Percentiles rank a stretch among this genome's conserved stretches.
Conservation (phyloP, 2,797 vertebrate species). For the Dendrocincla tyrannina region DNA sequence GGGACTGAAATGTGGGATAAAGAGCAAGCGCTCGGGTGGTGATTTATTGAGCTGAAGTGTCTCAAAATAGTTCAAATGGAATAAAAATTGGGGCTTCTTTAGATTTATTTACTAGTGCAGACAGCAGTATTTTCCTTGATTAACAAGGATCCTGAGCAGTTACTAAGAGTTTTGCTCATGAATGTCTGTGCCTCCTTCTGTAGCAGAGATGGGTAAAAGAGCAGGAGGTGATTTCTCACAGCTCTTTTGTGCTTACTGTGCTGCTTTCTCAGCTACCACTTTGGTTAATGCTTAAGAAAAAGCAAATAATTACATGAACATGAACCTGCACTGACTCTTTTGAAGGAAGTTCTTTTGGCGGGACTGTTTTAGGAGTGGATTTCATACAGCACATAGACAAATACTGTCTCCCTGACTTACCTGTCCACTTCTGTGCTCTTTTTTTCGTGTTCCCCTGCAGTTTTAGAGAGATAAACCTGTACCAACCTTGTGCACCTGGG, state of each 20-base stretch:
- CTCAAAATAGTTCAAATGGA: not conserved
- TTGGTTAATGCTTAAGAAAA: not conserved
- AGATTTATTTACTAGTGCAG: not conserved
- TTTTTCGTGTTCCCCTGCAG: accelerated
- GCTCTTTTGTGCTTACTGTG: not conserved
- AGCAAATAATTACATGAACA: not conserved
- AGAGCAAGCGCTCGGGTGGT: not conserved
- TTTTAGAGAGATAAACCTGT: not conserved
- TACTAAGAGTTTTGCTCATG: not conserved
- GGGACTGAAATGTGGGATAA: not conserved
- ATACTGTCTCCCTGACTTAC: not conserved
- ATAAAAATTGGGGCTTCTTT: not conserved
- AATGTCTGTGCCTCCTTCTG: accelerated
- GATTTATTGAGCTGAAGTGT: not conserved
- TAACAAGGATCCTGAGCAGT: not conserved
- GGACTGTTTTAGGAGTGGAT: not conserved
- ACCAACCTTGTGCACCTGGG: accelerated
- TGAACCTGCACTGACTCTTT: not conserved
- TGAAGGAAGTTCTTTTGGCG: not conserved
- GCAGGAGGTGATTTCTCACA: not conserved
- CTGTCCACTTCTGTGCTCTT: not conserved
- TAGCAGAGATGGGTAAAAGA: not conserved
- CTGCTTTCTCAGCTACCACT: not conserved
- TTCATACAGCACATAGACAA: accelerated
- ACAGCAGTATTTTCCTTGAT: not conserved